A percentile compares a stretch with the other conserved stretches of the same genome.
phyloP scores from a whole-genome alignment of 2,113 vertebrate genomes.

The Lutjanus erythropterus region DNA sequence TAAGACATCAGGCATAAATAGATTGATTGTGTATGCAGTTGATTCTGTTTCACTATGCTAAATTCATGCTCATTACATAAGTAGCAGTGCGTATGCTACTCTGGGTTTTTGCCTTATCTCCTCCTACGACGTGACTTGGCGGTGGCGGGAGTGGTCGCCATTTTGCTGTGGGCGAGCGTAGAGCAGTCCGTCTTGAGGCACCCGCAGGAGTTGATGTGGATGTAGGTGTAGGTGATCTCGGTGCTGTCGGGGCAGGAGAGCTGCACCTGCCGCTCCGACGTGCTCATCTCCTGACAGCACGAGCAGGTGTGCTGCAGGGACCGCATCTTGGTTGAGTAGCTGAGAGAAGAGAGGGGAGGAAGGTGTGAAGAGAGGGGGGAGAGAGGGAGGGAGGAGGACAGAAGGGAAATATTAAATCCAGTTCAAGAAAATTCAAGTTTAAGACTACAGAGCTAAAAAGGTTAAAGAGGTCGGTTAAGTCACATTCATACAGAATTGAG shows the following conservation, averaged over 20 bases:
- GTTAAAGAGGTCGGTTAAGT: background rate
- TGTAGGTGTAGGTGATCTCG: slow-evolving; percentile 65
- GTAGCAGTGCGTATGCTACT: background rate
- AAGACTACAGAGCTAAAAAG: background rate
- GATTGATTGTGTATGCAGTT: slow-evolving; percentile 10
- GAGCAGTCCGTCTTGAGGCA: slow-evolving; percentile 71
- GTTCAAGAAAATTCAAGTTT: background rate
- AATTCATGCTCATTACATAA: background rate
- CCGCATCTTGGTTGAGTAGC: slow-evolving; percentile 62
- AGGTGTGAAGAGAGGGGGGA: background rate
- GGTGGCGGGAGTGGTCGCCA: background rate
- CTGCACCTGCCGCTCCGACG: slow-evolving; percentile 53
- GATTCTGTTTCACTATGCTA: background rate
- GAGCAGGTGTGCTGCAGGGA: slow-evolving; percentile 73
- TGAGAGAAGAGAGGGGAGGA: slow-evolving; percentile 19
- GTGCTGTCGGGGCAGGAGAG: slow-evolving; percentile 73
- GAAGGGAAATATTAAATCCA: background rate
- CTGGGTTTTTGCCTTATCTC: slow-evolving; percentile 11
- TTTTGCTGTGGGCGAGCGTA: background rate
- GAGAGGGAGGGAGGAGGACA: background rate
- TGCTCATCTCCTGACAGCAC: slow-evolving; percentile 77
- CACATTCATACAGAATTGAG: too few relatives aligned
- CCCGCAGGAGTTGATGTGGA: slow-evolving; percentile 71
- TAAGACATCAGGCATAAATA: slow-evolving; percentile 53
- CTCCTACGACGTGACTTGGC: slow-evolving; percentile 4